phyloP scores from a whole-genome alignment of 2,113 vertebrate genomes.

The Malaclemys terrapin region DNA sequence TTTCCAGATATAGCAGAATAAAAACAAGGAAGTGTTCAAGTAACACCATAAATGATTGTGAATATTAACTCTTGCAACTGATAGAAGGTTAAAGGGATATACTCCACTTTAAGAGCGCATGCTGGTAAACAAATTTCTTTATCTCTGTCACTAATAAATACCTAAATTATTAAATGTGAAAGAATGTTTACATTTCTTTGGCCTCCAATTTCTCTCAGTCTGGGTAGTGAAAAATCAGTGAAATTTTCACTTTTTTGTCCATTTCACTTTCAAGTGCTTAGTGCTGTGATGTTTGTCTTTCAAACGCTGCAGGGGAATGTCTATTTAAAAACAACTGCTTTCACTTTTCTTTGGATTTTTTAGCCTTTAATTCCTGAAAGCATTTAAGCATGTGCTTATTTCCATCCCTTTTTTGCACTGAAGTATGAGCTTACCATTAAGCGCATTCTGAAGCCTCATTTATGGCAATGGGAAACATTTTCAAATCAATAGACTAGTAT shows the following conservation, averaged over 20 bases:
- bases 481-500: background rate
- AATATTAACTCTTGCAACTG: background rate
- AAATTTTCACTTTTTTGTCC: background rate
- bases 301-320: background rate
- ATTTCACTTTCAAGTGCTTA: background rate
- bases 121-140: background rate
- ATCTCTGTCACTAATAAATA: background rate
- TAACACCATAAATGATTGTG: background rate
- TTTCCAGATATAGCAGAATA: background rate
- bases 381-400: background rate
- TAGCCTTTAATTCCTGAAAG: background rate
- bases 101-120: background rate
- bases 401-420: background rate
- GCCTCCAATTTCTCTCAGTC: background rate
- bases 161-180: background rate
- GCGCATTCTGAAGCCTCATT: background rate
- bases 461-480: background rate
- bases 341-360: background rate
- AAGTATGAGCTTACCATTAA: background rate
- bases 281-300: background rate
- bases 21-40: background rate
- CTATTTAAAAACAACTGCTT: background rate
- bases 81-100: background rate
- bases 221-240: background rate
- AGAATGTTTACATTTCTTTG: background rate